Evolutionary conservation across 2,797 vertebrate genomes (phyloP), one percentile per base, ranked within the genome.

Genomic region (Enteromius trimaculatus): DNA sequence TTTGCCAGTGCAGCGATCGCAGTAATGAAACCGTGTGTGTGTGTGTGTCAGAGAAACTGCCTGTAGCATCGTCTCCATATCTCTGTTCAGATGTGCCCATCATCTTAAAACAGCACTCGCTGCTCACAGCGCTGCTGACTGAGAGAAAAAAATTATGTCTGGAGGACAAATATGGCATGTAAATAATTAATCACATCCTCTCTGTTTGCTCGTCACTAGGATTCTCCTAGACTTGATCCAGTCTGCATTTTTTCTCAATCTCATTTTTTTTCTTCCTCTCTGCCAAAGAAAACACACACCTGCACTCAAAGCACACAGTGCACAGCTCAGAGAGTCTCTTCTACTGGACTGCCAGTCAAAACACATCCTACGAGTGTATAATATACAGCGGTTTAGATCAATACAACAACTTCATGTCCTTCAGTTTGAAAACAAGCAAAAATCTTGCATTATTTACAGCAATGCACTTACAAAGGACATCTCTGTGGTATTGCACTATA

Each of bases 121-220:
- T 74, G 75, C 75, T 86, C 39, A 4, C 66, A 69, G 80, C 53
- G 69, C 19, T 75, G 65, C 69, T 80, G 83, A 85, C 53, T 69
- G 87, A 82, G 85, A 90, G 91, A 49, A 77, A 86, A 85, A 85
- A 90, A 89, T 82, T 78, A 92, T 90, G 91, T 92, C 91, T 92
- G 91, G 88, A 88, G 91, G 90, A 92, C 31, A 90, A 87, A 78
- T 85, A 87, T 88, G 88, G 87, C 80, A 86, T 89, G 88, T 95
- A 90, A 92, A 93, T 93, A 92, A 94, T 94, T 88, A 92, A 95
- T 92, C 90, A 89, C 89, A 87, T 80, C 86, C 70, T 71, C 88
- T 2, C 78, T 81, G 87, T 88, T 90, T 87, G 81, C 88, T 86
- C 84, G 62, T 84, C 80, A 87, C 37, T 31, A 82, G 87, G 72